Base-by-base conservation (phyloP, 2,113 vertebrate species). In the Vombatus ursinus region DNA sequence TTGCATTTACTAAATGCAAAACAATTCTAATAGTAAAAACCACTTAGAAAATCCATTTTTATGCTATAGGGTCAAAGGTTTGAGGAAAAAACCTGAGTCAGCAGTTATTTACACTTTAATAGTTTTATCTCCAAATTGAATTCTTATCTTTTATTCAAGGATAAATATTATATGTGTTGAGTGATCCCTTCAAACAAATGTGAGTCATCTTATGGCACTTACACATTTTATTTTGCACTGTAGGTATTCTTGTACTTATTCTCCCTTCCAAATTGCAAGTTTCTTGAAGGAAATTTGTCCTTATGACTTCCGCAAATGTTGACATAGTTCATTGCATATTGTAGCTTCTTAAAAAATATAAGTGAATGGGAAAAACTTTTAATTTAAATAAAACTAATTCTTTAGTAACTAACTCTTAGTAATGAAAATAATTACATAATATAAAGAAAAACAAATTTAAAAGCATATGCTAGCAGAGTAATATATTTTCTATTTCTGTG, bases 351-450 rank as follows among this genome's bases (percentile, higher is more conserved):
- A 84, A 48, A 50, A 90, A 25, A 6, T 50, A 23, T 44, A 90
- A 0, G 28, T 51, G 25, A 94, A 93, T 93, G 24, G 37, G 19
- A 44, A 84, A 84, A 84, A 84, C 4, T 26, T 68, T 84, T 44
- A 96, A 50, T 92, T 10, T 54, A 93, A 54, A 12, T 94, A 31
- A 53, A 68, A 51, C 5, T 68, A 37, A 89, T 52, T 26, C 26
- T 53, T 3, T 25, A 2, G n/a, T 50, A 91, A 94, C 0, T 31
- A 91, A 52, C 14, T 94, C 22, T 28, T 93, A 37, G 51, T 53
- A 94, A 92, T 97, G n/a, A 50, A 89, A 3, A 68, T 61, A 96
- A 95, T 52, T 89, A 8, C 51, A 19, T 12, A 77, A 47, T 50
- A 4, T 4, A 92, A 93, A n/a, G 8, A 94, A 95, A 77, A 47